phyloP scores from a whole-genome alignment of 2,113 vertebrate species.

The Upupa epops region DNA sequence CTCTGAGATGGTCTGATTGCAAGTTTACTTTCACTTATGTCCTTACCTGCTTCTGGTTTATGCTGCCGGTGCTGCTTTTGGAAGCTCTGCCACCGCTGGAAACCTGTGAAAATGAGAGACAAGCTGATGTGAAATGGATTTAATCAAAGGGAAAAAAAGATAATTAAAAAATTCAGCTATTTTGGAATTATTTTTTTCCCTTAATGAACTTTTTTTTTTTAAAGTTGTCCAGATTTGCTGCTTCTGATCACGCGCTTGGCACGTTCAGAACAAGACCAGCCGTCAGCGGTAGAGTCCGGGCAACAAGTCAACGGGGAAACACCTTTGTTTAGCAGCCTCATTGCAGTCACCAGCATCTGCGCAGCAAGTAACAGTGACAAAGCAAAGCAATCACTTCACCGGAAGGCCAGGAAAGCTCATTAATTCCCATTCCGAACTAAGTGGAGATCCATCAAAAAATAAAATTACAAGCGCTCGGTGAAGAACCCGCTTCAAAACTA shows the following conservation, averaged over 20 bases:
- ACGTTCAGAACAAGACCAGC: background rate
- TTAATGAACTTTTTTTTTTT: background rate
- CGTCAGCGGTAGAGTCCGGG: background rate
- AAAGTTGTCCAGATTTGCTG: background rate
- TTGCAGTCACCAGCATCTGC: background rate
- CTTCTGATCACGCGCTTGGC: background rate
- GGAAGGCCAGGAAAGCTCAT: background rate
- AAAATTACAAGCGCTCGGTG: background rate
- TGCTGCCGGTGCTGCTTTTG: slow-evolving; percentile 24
- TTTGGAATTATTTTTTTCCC: background rate
- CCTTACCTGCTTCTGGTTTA: slow-evolving; percentile 72
- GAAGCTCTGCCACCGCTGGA: slow-evolving; percentile 35
- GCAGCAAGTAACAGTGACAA: background rate
- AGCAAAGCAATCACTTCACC: background rate
- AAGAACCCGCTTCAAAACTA: background rate
- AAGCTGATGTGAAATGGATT: background rate
- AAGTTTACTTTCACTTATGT: fast-evolving
- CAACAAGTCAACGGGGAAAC: background rate
- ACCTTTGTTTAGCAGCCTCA: background rate
- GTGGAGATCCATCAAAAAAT: background rate
- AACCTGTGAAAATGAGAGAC: slow-evolving; percentile 58
- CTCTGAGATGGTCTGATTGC: no score
- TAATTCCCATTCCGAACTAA: background rate
- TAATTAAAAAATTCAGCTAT: background rate
- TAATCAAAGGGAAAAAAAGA: background rate